A percentile compares a stretch with the other conserved stretches of the same genome.
Evolutionary conservation across 1,140 invertebrate species (phyloP).

Genomic region (Armadillidium nasatum): DNA sequence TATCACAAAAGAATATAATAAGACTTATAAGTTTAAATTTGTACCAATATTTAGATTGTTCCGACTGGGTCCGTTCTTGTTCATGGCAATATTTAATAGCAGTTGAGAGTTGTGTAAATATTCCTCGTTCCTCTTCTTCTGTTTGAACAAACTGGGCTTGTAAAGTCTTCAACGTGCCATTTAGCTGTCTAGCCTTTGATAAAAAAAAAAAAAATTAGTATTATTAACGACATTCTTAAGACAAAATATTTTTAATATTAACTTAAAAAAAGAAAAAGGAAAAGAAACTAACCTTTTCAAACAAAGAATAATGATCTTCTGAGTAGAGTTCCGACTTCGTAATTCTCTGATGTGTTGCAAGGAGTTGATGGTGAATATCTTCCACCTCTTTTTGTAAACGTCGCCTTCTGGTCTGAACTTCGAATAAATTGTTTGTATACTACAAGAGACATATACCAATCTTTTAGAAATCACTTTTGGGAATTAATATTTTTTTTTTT

Average conservation of each 20-base stretch:
- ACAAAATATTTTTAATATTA: no score
- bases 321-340: not conserved
- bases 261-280: not conserved
- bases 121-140: not conserved
- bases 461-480: not conserved
- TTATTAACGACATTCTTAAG: no score
- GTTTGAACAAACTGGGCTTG: not conserved
- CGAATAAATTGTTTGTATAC: not conserved
- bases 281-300: not conserved
- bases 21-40: no score
- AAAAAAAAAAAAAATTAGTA: no score
- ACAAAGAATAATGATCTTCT: not conserved
- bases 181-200: not conserved
- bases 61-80: not conserved
- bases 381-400: not conserved
- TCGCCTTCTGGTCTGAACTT: not conserved
- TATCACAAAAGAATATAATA: no score
- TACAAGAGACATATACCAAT: not conserved
- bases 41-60: not conserved
- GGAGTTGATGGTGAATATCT: not conserved
- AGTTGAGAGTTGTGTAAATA: not conserved
- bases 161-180: not conserved
- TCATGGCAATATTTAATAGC: not conserved
- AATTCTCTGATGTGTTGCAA: not conserved
- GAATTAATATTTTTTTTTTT: not conserved